A percentile compares a stretch with the other conserved stretches of the same genome.
Conservation (phyloP, 2,888 invertebrate species). For the Tineola bisselliella region DNA sequence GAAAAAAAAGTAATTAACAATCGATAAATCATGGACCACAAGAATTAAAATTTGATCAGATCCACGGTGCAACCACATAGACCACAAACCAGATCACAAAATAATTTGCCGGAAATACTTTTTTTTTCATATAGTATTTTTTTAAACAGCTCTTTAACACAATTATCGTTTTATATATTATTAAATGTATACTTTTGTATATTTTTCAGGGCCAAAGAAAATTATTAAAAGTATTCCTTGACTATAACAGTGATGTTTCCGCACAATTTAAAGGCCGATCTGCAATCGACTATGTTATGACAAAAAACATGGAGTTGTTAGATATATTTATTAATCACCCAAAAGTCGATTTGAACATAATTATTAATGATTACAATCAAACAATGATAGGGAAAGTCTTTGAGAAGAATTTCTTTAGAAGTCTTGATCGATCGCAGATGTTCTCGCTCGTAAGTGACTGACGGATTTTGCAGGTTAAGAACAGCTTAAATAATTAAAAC, state of each 20-base stretch:
- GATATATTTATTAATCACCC: constrained; percentile 38
- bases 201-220: neutral
- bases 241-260: constrained; percentile 34
- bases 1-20: no score
- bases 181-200: neutral
- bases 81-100: no score
- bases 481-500: no score
- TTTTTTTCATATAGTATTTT: no score
- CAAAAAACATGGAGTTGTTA: constrained; percentile 28
- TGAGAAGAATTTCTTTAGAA: constrained; percentile 30
- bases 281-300: constrained; percentile 37
- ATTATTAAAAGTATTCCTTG: constrained; percentile 23
- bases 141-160: no score
- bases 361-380: constrained; percentile 41
- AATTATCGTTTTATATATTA: no score
- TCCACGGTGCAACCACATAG: no score
- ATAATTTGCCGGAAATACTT: no score
- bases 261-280: constrained; percentile 37
- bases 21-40: no score
- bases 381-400: constrained; percentile 46
- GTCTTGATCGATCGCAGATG: neutral
- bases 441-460: neutral
- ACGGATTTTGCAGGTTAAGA: no score
- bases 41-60: no score
- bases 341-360: constrained; percentile 35